A percentile compares a stretch with the other conserved stretches of the same genome.
phyloP scores from a whole-genome alignment of 2,888 invertebrate genomes.

The Apamea anceps region DNA sequence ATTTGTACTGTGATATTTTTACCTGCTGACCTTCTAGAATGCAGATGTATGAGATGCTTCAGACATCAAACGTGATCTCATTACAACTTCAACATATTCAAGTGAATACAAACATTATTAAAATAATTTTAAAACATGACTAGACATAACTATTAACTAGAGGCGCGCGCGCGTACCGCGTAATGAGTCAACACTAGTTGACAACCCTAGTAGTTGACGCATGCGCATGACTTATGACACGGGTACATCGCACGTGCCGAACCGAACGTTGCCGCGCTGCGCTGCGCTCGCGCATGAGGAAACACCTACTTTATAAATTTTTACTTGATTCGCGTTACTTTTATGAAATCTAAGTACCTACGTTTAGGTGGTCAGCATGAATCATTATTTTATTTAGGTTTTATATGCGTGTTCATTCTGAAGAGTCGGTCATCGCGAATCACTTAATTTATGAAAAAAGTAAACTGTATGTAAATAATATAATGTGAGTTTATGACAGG shows the following conservation, averaged over 20 bases:
- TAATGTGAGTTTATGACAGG: neutral
- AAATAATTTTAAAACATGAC: conserved; percentile 33
- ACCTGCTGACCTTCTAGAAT: neutral
- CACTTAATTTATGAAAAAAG: conserved; percentile 27
- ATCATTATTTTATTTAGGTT: conserved; percentile 45
- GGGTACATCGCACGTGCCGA: conserved; percentile 61
- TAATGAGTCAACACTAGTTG: conserved; percentile 50
- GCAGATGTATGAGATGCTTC: neutral
- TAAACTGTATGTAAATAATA: neutral
- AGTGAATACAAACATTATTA: neutral
- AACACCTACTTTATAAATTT: conserved; percentile 55
- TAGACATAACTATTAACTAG: conserved; percentile 23
- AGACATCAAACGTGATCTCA: neutral
- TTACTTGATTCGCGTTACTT: conserved; percentile 52
- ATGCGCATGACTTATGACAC: conserved; percentile 56
- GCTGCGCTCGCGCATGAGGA: conserved; percentile 55
- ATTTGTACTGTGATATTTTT: neutral
- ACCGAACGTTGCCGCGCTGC: conserved; percentile 38
- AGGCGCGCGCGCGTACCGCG: neutral
- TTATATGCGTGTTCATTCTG: conserved; percentile 10
- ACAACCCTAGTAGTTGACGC: conserved; percentile 63
- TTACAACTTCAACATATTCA: conserved; percentile 5
- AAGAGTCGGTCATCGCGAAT: conserved; percentile 25
- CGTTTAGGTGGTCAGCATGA: conserved; percentile 34
- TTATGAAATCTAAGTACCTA: conserved; percentile 29